These are phyloP conservation scores for Holacanthella duospinosa DNA, from an alignment of 2,888 invertebrate species.

Conservation along the genomic window DNA sequence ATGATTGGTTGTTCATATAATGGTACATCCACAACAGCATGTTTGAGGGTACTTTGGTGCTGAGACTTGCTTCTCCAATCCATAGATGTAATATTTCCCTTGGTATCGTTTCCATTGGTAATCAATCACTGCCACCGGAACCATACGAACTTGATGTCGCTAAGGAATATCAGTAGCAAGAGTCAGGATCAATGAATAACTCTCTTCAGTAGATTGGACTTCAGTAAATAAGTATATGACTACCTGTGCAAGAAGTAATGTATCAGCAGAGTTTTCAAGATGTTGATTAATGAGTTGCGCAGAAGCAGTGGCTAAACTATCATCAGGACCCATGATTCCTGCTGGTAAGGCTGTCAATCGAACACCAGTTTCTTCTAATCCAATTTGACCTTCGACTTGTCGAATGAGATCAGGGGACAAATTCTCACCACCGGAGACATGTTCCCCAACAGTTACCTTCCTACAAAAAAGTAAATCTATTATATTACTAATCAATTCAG, in stretches of 20 bases:
- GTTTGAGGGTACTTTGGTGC: constrained; percentile 44
- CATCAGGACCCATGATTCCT: constrained; percentile 45
- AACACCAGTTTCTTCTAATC: constrained; percentile 45
- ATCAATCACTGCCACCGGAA: constrained; percentile 42
- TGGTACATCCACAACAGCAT: constrained; percentile 42
- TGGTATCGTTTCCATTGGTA: constrained; percentile 42
- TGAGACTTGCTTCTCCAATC: constrained; percentile 42
- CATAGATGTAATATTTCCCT: constrained; percentile 42
- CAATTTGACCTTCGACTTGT: constrained; percentile 45
- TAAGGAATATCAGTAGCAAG: constrained; percentile 20
- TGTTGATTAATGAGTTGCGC: constrained; percentile 44
- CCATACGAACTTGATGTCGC: constrained; percentile 42
- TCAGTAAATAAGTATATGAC: neutral
- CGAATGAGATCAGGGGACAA: constrained; percentile 44
- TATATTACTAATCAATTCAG: neutral
- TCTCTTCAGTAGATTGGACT: neutral
- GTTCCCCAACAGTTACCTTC: constrained; percentile 46
- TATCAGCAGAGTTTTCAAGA: constrained; percentile 41
- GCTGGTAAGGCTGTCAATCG: constrained; percentile 44
- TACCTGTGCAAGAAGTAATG: constrained; percentile 45
- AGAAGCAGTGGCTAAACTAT: constrained; percentile 45
- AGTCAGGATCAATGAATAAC: neutral
- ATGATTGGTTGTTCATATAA: constrained; percentile 37
- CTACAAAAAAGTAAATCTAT: constrained; percentile 37
- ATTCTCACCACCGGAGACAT: constrained; percentile 41